These are phyloP conservation scores for Lytechinus variegatus DNA, from an alignment of 35 echinoderm and acorn worm genomes.

Conservation along the genomic window DNA sequence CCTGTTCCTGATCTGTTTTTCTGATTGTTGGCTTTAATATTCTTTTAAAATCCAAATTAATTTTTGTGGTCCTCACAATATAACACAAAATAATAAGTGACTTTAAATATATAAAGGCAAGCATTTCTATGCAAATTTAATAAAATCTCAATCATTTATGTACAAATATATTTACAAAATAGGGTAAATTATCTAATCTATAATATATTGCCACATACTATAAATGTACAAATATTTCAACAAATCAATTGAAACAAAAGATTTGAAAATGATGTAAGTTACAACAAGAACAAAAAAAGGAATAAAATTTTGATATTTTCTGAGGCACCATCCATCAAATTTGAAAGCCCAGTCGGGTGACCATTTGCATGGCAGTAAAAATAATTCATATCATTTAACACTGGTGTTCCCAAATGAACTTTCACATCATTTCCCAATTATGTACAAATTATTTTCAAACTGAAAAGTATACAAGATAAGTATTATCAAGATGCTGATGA, in stretches of 20 bases:
- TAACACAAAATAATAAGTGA: too few relatives aligned
- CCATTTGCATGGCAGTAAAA: neutral
- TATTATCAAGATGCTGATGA: neutral
- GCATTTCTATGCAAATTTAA: neutral
- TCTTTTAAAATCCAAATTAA: too few relatives aligned
- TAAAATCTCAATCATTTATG: neutral
- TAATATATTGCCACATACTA: neutral
- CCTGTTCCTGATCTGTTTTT: too few relatives aligned
- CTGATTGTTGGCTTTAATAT: too few relatives aligned
- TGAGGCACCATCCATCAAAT: neutral
- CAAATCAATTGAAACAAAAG: neutral
- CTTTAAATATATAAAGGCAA: neutral
- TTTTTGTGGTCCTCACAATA: too few relatives aligned
- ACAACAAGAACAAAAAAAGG: neutral
- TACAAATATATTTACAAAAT: conserved; percentile 15
- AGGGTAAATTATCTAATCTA: neutral
- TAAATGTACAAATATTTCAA: neutral
- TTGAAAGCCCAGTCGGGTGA: neutral
- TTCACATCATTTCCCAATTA: neutral
- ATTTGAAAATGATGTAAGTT: neutral
- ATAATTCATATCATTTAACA: neutral
- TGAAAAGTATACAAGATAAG: neutral
- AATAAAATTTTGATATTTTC: neutral
- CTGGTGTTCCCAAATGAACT: neutral
- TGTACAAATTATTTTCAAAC: neutral